Percentiles rank a stretch among this genome's conserved stretches.
Conservation (phyloP, 2,113 vertebrate species). For the Cisticola juncidis region DNA sequence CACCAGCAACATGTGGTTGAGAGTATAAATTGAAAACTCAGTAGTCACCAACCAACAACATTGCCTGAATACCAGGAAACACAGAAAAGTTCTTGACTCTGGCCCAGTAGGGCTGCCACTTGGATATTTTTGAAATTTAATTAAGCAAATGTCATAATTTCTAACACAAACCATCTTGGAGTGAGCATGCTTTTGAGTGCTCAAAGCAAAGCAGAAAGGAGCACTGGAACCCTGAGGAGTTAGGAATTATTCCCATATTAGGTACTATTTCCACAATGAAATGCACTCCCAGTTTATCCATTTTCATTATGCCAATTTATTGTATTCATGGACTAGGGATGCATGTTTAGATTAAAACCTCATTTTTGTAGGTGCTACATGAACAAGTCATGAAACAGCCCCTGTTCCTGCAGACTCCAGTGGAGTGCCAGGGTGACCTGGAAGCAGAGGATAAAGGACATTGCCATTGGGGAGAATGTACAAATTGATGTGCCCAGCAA, state of each 20-base stretch:
- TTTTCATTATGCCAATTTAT: background rate
- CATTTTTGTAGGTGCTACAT: background rate
- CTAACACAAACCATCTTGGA: constrained; percentile 13
- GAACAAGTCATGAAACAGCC: background rate
- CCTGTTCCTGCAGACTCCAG: background rate
- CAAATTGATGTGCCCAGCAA: background rate
- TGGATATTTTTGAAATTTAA: constrained; percentile 42
- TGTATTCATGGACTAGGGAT: background rate
- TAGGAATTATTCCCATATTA: constrained; percentile 46
- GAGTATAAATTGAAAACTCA: background rate
- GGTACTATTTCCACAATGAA: constrained; percentile 12
- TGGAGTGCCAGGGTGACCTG: background rate
- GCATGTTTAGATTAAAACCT: background rate
- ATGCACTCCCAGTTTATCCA: background rate
- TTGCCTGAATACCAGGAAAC: background rate
- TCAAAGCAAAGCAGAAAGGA: constrained; percentile 12
- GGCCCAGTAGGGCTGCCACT: background rate
- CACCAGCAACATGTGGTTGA: background rate
- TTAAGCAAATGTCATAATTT: constrained; percentile 2
- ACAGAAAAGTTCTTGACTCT: background rate
- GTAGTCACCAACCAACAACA: background rate
- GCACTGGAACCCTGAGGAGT: constrained; percentile 10
- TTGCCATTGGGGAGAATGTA: background rate
- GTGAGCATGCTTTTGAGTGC: constrained; percentile 5
- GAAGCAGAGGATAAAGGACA: background rate